Base-by-base conservation (phyloP, 2,797 vertebrate species). In the Oryzias sinensis region DNA sequence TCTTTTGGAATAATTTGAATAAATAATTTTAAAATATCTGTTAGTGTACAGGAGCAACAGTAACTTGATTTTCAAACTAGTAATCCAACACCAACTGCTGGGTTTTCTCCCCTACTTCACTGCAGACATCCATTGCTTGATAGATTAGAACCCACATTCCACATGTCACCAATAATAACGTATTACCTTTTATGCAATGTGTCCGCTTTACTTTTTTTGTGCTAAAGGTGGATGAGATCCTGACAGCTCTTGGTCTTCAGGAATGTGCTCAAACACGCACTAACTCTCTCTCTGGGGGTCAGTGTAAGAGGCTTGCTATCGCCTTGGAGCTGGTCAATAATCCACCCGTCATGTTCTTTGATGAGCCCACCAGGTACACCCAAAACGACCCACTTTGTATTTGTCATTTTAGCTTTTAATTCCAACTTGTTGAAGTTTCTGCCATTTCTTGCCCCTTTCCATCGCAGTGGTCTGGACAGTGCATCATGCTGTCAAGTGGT, bases 271-370 rank as follows among this genome's bases (percentile, higher is more conserved):
- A 94, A 72, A 99, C 95, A 16, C 95, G 96, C 74, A 98, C 97
- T 64, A 90, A 87, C 70, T 91, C 85, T 7, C 92, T 99, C 56
- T 99, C 97, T 0, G 95, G 96, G 0, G 97, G 97, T 1, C 97
- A 99, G 80, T 93, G 96, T 83, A 98, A 98, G 84, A 92, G 97
- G 37, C 91, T 99, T 74, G 96, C 97, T 70, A 99, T 99, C 1
- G 97, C 96, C 43, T 88, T 95, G 65, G 97, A 99, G 83, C 91
- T 99, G 79, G 97, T 98, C 88, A 98, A 99, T 90, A 99, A 99
- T 70, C 97, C 97, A 0, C 97, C 97, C 0, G 96, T 99, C 89
- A 99, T 99, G 97, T 98, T 99, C 90, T 99, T 99, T 22, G 97
- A 99, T 16, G 97, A 99, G 83, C 97, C 97, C 75, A 99, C 97